Conservation (phyloP, 2,113 vertebrate species). For the Pleuronectes platessa region DNA sequence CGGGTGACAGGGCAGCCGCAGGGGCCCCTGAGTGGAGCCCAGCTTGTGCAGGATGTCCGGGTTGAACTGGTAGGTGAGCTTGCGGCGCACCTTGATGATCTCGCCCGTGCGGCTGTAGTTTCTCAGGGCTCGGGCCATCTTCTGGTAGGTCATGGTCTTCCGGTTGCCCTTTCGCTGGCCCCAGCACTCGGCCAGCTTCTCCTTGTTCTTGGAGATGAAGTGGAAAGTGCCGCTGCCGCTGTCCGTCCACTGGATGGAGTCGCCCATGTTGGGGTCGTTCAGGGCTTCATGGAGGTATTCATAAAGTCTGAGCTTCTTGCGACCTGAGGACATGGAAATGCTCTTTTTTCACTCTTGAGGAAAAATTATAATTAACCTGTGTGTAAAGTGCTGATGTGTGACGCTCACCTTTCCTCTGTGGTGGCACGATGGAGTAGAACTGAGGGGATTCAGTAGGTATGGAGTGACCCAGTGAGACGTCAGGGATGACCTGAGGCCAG, state of each 20-base stretch:
- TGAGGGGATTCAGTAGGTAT: slow-evolving; percentile 74
- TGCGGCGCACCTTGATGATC: slow-evolving; percentile 93
- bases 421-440: slow-evolving; percentile 77
- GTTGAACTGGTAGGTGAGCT: slow-evolving; percentile 97
- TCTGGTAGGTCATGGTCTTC: slow-evolving; percentile 99
- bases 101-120: slow-evolving; percentile 97
- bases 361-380: background rate
- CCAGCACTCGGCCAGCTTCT: slow-evolving; percentile 95
- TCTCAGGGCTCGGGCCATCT: slow-evolving; percentile 96
- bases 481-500: slow-evolving; percentile 78
- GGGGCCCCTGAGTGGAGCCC: slow-evolving; percentile 69
- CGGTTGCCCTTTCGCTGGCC: slow-evolving; percentile 96
- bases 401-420: slow-evolving; percentile 85
- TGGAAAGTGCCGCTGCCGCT: slow-evolving; percentile 90
- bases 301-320: slow-evolving; percentile 93
- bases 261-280: slow-evolving; percentile 88
- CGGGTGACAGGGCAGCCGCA: slow-evolving; percentile 52
- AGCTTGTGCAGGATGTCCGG: slow-evolving; percentile 89
- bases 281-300: slow-evolving; percentile 94
- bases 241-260: slow-evolving; percentile 97
- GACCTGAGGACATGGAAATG: slow-evolving; percentile 77
- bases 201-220: slow-evolving; percentile 97
- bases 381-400: background rate
- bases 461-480: slow-evolving; percentile 79
- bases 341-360: background rate